Percentiles rank a stretch among this genome's conserved stretches.
Evolutionary conservation across 2,797 vertebrate genomes (phyloP).

Genomic region (Jordanella pulchra): DNA sequence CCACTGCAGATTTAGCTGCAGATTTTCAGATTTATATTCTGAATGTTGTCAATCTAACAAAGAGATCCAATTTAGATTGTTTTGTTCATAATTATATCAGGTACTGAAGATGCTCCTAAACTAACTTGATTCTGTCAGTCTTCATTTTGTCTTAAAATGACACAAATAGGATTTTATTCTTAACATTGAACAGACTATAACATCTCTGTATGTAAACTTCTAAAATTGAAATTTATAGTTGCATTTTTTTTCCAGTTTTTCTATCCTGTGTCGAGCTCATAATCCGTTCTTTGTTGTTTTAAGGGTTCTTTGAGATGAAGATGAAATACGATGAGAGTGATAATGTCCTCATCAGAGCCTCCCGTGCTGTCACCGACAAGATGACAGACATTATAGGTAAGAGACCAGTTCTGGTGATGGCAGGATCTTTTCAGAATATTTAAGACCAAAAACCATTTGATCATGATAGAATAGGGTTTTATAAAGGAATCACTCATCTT

Average conservation of each 20-base stretch:
- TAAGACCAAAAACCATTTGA: too few species aligned
- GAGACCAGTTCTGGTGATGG: too few species aligned
- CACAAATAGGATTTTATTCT: not conserved
- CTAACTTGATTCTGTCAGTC: not conserved
- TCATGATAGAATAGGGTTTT: too few species aligned
- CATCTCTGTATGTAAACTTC: not conserved
- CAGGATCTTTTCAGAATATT: too few species aligned
- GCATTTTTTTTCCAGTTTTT: not conserved
- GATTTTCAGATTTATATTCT: not conserved
- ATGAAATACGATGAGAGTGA: constrained; percentile 98
- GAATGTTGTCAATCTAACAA: not conserved
- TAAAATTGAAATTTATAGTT: not conserved
- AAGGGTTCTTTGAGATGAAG: constrained; percentile 98
- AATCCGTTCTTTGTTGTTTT: not conserved
- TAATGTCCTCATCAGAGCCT: constrained; percentile 88
- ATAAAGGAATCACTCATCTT: too few species aligned
- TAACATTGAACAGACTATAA: not conserved
- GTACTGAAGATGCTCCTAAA: not conserved
- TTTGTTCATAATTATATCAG: not conserved
- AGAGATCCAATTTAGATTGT: not conserved
- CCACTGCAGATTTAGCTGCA: not conserved
- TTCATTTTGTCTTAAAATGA: not conserved
- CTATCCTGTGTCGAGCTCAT: not conserved
- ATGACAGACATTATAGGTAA: constrained; percentile 90
- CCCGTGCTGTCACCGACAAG: constrained; percentile 90